Conservation (phyloP, 1,140 invertebrate species). For the Nasonia longicornis region DNA sequence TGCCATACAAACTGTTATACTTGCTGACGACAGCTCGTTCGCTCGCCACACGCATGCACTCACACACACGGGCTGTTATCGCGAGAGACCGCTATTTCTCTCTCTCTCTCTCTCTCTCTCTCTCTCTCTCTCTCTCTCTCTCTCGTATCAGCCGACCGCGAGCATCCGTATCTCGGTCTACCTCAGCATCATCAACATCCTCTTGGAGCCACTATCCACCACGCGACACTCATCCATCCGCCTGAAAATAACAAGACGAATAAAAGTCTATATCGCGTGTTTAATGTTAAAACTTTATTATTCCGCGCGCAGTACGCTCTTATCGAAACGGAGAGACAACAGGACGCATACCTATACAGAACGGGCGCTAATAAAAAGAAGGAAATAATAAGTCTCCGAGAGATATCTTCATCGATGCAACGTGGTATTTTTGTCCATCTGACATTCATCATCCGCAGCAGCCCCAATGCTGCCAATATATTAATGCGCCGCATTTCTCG, state of each 20-base stretch:
- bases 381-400: not conserved
- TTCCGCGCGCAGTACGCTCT: not conserved
- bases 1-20: not conserved
- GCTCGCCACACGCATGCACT: not conserved
- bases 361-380: no score
- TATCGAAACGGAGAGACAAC: not conserved
- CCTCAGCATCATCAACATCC: slow-evolving; percentile 2
- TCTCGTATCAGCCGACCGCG: not conserved
- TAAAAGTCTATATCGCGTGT: not conserved
- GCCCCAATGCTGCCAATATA: not conserved
- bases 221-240: not conserved
- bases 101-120: not conserved
- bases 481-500: not conserved
- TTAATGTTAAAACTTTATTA: not conserved
- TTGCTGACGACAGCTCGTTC: not conserved
- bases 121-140: not conserved
- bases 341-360: not conserved
- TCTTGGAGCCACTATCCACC: not conserved
- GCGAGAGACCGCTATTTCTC: not conserved
- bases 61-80: not conserved
- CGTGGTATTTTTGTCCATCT: not conserved
- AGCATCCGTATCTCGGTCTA: not conserved
- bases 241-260: not conserved
- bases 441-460: not conserved
- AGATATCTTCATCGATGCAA: slow-evolving; percentile 3